Conservation (phyloP, 2,113 vertebrate genomes). For the Delphinapterus leucas region DNA sequence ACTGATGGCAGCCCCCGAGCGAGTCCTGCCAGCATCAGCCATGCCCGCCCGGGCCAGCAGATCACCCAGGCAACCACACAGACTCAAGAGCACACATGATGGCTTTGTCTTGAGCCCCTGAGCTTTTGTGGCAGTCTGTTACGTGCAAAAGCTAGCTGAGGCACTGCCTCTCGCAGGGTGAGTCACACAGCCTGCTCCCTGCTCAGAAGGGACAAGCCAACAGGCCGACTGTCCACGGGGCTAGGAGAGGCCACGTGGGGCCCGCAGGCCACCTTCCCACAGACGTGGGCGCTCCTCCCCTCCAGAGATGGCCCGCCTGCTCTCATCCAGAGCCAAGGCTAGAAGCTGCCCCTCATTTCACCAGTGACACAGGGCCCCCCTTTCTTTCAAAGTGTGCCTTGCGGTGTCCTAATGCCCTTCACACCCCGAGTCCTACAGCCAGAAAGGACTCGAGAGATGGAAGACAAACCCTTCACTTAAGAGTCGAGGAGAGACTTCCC, state of each 20-base stretch:
- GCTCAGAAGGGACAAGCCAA: not conserved
- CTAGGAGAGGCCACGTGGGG: not conserved
- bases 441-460: not conserved
- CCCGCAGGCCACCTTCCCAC: not conserved
- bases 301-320: not conserved
- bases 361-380: not conserved
- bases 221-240: accelerated
- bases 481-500: not conserved
- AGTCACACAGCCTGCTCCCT: not conserved
- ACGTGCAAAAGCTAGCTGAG: not conserved
- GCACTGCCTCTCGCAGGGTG: accelerated
- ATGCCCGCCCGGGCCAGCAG: not conserved
- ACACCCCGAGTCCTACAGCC: not conserved
- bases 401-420: not conserved
- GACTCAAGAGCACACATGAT: not conserved
- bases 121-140: not conserved
- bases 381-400: not conserved
- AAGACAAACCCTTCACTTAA: not conserved
- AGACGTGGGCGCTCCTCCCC: accelerated
- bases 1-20: accelerated
- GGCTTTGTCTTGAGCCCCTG: not conserved
- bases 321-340: not conserved
- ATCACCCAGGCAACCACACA: not conserved
- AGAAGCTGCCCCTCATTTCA: not conserved
- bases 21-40: not conserved